phyloP scores from a whole-genome alignment of 2,113 vertebrate genomes.

The Orthonyx spaldingii region DNA sequence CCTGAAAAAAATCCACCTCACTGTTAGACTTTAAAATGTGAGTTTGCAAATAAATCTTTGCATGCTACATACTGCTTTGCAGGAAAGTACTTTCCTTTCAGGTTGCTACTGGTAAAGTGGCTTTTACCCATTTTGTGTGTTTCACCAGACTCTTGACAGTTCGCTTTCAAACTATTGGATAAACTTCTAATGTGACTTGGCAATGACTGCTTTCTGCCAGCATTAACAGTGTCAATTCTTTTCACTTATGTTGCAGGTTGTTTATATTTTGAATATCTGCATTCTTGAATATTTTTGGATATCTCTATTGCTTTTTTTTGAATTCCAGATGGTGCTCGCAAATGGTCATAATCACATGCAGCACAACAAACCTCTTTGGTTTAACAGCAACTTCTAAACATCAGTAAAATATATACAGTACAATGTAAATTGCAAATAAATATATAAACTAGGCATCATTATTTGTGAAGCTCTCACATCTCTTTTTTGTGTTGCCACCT shows the following conservation, averaged over 20 bases:
- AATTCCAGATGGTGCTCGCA: background rate
- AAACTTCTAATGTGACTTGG: background rate
- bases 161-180: background rate
- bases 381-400: background rate
- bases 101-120: background rate
- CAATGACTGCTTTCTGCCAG: background rate
- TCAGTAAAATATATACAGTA: background rate
- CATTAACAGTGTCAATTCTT: background rate
- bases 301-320: background rate
- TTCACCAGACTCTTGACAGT: background rate
- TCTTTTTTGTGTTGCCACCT: background rate
- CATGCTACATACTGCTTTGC: background rate
- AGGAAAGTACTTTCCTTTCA: background rate
- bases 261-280: background rate
- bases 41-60: background rate
- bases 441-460: background rate
- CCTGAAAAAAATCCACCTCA: background rate
- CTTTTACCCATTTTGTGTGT: background rate
- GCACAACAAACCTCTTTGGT: background rate
- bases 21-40: background rate
- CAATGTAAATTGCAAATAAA: background rate
- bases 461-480: background rate
- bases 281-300: background rate
- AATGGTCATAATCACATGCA: fast-evolving
- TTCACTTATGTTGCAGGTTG: background rate